Evolutionary conservation across 2,113 vertebrate species (phyloP), one percentile per base, ranked within the genome.

Genomic region (Hymenochirus boettgeri): DNA sequence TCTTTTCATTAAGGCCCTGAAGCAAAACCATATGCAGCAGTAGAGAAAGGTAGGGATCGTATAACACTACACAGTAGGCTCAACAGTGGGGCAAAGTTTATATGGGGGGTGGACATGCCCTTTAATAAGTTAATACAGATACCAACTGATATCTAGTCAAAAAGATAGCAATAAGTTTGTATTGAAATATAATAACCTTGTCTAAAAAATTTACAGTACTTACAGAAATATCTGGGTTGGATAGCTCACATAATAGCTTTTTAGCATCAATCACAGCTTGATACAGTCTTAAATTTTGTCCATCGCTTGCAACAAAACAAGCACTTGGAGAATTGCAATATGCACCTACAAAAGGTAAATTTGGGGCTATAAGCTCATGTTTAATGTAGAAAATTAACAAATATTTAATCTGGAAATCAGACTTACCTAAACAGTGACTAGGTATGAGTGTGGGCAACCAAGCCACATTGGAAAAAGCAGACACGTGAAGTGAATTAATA

Each of bases 251-350:
- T 26, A 99, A 69, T 58, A 99, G 92, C 71, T 97, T 98, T 79
- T 94, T 97, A 21, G 95, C 96, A 81, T 99, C 96, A 74, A 94
- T 96, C 65, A 99, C 93, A 70, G 96, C 95, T 87, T 98, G 94
- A 78, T 96, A 99, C 24, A 99, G 85, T 72, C 93, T 87, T 71
- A 99, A 88, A 57, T 92, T 89, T 0, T 92, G 91, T 19, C 96
- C 96, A 3, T 99, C 96, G 74, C 91, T 97, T 57, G 95, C 96
- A 57, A 99, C 92, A 69, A 99, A 99, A 80, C 96, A 98, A 61
- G 96, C 95, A 74, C 96, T 97, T 77, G 96, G 96, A 69, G 96
- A 99, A 80, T 97, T 95, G 75, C 96, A 97, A 69, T 98, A 99
- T 15, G 84, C 80, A 81, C 96, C 96, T 99, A 73, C 61, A 79